A percentile compares a stretch with the other conserved stretches of the same genome.
Conservation (phyloP, 2,113 vertebrate genomes). For the Charadrius vociferus region DNA sequence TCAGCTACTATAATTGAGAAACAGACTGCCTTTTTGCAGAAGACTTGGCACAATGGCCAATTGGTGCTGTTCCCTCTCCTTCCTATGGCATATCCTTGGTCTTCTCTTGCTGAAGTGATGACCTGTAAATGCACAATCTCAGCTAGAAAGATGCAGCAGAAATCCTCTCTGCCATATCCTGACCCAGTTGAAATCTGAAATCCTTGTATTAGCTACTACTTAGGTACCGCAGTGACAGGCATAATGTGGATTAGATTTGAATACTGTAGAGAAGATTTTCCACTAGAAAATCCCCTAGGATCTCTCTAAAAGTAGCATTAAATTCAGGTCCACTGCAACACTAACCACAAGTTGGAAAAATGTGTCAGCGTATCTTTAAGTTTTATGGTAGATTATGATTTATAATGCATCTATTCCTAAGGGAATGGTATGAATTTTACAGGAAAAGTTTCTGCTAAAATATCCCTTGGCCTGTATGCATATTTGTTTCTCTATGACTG, state of each 20-base stretch:
- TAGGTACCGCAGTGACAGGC: background rate
- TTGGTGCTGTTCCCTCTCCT: background rate
- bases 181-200: slow-evolving; percentile 37
- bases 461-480: background rate
- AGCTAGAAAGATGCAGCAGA: background rate
- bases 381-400: slow-evolving; percentile 56
- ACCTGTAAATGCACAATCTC: background rate
- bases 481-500: background rate
- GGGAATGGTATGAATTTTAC: background rate
- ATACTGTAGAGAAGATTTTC: slow-evolving; percentile 45
- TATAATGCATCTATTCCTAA: slow-evolving; percentile 37
- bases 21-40: background rate
- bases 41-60: background rate
- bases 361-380: background rate
- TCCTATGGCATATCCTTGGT: background rate
- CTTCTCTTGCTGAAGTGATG: background rate
- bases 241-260: slow-evolving; percentile 61
- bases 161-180: background rate
- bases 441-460: slow-evolving; percentile 1
- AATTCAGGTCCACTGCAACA: slow-evolving; percentile 49
- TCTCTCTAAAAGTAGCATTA: slow-evolving; percentile 48
- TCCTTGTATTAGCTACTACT: slow-evolving; percentile 40
- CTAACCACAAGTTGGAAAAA: slow-evolving; percentile 57
- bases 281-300: slow-evolving; percentile 52
- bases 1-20: background rate